Conservation (phyloP, 2,113 vertebrate species). For the Rhegmatorhina hoffmannsi region DNA sequence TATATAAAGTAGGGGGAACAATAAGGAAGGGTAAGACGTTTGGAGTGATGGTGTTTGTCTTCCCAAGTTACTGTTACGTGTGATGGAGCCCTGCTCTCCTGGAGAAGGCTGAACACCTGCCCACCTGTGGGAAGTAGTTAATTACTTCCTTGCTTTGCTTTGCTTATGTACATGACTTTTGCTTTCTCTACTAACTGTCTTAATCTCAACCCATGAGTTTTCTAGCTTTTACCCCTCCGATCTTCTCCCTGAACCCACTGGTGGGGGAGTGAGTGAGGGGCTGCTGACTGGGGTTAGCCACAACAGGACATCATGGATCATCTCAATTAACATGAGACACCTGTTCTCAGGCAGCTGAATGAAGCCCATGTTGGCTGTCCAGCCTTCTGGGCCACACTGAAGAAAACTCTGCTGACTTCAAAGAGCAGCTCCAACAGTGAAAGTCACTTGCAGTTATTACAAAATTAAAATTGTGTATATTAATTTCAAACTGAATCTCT, state of each 20-base stretch:
- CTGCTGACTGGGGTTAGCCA: not conserved
- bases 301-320: not conserved
- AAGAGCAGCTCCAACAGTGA: not conserved
- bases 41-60: rapidly evolving
- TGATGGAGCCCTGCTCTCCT: not conserved
- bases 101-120: not conserved
- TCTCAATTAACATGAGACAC: not conserved
- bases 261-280: not conserved
- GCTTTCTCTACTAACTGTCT: not conserved
- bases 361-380: not conserved
- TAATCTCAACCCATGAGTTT: not conserved
- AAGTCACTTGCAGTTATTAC: not conserved
- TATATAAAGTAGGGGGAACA: not conserved
- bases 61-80: rapidly evolving
- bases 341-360: not conserved
- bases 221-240: no score
- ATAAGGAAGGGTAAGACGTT: not conserved
- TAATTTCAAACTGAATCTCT: not conserved
- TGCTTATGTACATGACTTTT: not conserved
- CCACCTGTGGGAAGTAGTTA: not conserved
- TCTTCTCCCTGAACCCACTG: not conserved
- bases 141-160: not conserved
- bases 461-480: not conserved
- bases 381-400: not conserved
- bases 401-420: not conserved